phyloP scores from a whole-genome alignment of 2,797 vertebrate species.

The Chrosomus eos region DNA sequence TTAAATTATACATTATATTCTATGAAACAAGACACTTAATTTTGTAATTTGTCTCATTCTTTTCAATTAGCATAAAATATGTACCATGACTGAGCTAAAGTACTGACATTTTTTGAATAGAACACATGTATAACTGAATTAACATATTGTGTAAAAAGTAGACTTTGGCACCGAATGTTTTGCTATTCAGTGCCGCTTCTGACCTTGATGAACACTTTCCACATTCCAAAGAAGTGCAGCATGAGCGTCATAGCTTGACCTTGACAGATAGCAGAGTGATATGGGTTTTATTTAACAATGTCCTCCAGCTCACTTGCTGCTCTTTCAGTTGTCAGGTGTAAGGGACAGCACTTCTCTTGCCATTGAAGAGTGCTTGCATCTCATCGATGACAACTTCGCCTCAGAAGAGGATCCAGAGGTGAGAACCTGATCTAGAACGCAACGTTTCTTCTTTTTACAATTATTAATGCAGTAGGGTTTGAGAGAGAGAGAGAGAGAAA shows the following conservation, averaged over 20 bases:
- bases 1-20: neutral
- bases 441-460: neutral
- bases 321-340: constrained; percentile 71
- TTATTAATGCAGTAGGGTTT: no score
- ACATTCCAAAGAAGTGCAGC: constrained; percentile 20
- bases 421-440: constrained; percentile 31
- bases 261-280: constrained; percentile 2
- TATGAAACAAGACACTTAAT: neutral
- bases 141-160: neutral
- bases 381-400: constrained; percentile 85
- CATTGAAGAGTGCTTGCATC: constrained; percentile 86
- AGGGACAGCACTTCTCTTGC: constrained; percentile 81
- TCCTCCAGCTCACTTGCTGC: neutral
- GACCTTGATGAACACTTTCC: neutral
- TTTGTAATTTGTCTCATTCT: neutral
- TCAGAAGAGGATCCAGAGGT: constrained; percentile 83
- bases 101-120: neutral
- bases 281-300: constrained; percentile 5
- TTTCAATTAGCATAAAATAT: neutral
- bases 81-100: neutral
- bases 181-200: neutral
- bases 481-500: no score
- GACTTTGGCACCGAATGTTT: neutral
- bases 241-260: neutral
- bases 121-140: neutral